Evolutionary conservation across 2,888 invertebrate species (phyloP).

Genomic region (Taenaris catops): DNA sequence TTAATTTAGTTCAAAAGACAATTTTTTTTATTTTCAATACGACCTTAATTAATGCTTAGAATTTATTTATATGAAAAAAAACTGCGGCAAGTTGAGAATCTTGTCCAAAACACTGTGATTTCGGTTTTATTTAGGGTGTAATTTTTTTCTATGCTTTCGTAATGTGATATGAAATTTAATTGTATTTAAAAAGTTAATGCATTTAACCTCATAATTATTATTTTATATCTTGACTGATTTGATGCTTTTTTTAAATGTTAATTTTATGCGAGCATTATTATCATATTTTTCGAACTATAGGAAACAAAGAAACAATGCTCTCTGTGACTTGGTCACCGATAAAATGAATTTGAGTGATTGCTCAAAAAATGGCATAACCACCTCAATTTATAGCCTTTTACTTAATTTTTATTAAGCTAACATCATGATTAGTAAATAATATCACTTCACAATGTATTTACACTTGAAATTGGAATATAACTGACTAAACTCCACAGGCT

Average conservation of each 20-base stretch:
- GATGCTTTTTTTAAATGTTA: constrained; percentile 27
- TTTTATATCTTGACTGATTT: constrained; percentile 33
- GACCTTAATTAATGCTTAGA: constrained; percentile 58
- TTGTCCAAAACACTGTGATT: constrained; percentile 75
- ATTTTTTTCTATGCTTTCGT: constrained; percentile 63
- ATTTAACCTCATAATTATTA: constrained; percentile 30
- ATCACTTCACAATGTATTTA: constrained; percentile 18
- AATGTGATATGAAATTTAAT: constrained; percentile 68
- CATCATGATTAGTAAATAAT: constrained; percentile 21
- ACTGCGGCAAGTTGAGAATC: constrained; percentile 65
- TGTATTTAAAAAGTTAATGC: constrained; percentile 37
- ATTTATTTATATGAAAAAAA: constrained; percentile 68
- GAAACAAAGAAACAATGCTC: too few relatives aligned
- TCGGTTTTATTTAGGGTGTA: constrained; percentile 74
- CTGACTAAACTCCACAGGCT: too few relatives aligned
- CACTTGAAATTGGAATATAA: constrained; percentile 21
- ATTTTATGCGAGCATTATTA: constrained; percentile 25
- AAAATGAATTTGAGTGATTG: constrained; percentile 16
- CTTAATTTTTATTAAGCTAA: constrained; percentile 27
- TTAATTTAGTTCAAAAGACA: constrained; percentile 70
- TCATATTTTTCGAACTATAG: too few relatives aligned
- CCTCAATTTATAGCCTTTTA: constrained; percentile 24
- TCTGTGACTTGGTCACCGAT: constrained; percentile 21
- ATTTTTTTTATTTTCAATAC: constrained; percentile 48
- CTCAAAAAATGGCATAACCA: constrained; percentile 25